Evolutionary conservation across 2,888 invertebrate genomes (phyloP).

Genomic region (Hyalella azteca): DNA sequence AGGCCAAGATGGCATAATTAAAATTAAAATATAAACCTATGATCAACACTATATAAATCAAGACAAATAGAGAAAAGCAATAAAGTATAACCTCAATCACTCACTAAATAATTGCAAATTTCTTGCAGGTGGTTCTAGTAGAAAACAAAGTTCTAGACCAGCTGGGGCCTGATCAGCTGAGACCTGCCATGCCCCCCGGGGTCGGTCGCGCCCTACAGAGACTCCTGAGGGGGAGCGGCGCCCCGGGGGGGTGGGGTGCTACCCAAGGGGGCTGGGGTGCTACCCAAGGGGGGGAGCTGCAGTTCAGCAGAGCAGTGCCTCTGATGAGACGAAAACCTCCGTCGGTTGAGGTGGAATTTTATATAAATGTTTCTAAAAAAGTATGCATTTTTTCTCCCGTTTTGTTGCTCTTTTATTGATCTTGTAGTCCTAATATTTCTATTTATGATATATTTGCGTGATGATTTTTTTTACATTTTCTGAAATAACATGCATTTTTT

Average conservation of each 20-base stretch:
- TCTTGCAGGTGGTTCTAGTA: conserved; percentile 7
- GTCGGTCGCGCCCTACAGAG: conserved; percentile 27
- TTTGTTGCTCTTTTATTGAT: too few species aligned
- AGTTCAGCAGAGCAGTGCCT: conserved; percentile 61
- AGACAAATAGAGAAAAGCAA: too few species aligned
- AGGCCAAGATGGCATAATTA: too few species aligned
- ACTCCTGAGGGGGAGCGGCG: neutral
- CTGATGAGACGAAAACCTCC: conserved; percentile 61
- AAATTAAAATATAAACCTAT: too few species aligned
- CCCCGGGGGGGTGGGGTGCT: neutral
- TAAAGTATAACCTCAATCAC: too few species aligned
- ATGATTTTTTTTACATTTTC: too few species aligned
- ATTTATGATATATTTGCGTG: too few species aligned
- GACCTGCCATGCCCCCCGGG: neutral
- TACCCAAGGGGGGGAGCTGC: neutral
- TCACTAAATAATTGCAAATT: neutral
- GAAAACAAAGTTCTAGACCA: neutral
- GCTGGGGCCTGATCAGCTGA: neutral
- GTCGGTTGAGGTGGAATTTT: conserved; percentile 61
- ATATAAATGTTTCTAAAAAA: too few species aligned
- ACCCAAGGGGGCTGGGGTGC: neutral
- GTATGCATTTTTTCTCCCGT: too few species aligned
- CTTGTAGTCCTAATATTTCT: too few species aligned
- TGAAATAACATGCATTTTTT: too few species aligned
- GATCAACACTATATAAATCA: too few species aligned